Evolutionary conservation across 30 jellyfish, hydroid and myxozoan species (phyloP), one percentile per base, ranked within the genome.

Genomic region (Turritopsis dohrnii): DNA sequence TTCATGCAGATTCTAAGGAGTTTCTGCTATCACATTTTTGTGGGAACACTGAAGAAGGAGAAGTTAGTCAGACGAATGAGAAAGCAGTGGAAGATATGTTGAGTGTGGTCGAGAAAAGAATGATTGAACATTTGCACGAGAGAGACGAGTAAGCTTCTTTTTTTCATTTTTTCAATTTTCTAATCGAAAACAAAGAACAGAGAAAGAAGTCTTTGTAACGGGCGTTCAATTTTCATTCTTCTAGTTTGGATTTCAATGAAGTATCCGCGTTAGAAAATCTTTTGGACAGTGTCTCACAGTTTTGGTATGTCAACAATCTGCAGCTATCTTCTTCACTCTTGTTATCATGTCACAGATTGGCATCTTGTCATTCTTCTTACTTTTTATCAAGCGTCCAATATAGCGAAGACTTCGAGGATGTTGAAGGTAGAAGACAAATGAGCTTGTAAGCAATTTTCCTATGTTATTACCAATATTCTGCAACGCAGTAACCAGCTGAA

Each of bases 351-450:
- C 13, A 5, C 13, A 13, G 5, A 41, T 41, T 41, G 5, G 60
- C n/a, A n/a, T n/a, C n/a, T n/a, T n/a, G n/a, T n/a, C n/a, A n/a
- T n/a, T 41, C 60, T 41, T 41, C 60, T 41, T 41, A 41, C 13
- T 41, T 41, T 41, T 69, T 69, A 9, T 22, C 41, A 8, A 74
- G 83, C 23, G 41, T 41, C 23, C 54, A 74, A 3, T 74, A 74
- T 71, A 24, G 27, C n/a, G 83, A 74, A 74, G 83, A 74, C 24
- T 23, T 23, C 65, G 60, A 66, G 8, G 76, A 66, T 66, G 76
- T 29, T 24, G 83, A 74, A 74, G 17, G 27, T 74, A 22, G 83
- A 74, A 74, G 83, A 74, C 83, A 74, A n/a, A 8, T 29, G 41
- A 74, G 83, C n/a, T 74, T 74, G 83, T 74, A 74, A 74, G 83